A percentile compares a stretch with the other conserved stretches of the same genome.
phyloP scores from a whole-genome alignment of 2,888 invertebrate genomes.

The Idaea dimidiata region DNA sequence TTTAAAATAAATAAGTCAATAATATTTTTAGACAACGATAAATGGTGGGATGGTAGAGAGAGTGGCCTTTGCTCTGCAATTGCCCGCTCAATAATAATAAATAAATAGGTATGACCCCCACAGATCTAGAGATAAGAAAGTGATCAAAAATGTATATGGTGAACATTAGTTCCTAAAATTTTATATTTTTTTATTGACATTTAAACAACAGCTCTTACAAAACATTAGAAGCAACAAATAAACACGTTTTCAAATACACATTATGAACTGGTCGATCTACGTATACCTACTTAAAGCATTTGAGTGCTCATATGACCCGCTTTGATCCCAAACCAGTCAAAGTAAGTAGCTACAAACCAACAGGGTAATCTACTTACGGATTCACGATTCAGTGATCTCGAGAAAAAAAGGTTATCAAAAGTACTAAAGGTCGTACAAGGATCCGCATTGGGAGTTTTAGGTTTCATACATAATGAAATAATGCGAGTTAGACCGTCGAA shows the following conservation, averaged over 20 bases:
- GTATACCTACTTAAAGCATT: not conserved
- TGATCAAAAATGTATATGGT: too few species aligned
- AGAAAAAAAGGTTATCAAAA: constrained; percentile 16
- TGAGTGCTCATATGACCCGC: constrained; percentile 5
- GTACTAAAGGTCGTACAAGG: constrained; percentile 11
- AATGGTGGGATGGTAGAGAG: too few species aligned
- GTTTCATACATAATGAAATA: not conserved
- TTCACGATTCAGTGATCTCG: constrained; percentile 29
- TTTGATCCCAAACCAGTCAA: constrained; percentile 38
- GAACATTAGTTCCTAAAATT: too few species aligned
- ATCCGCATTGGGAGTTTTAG: constrained; percentile 8
- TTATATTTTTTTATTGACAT: too few species aligned
- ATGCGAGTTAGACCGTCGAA: not conserved
- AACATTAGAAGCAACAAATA: too few species aligned
- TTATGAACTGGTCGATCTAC: not conserved
- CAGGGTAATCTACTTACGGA: constrained; percentile 36
- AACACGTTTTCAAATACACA: not conserved
- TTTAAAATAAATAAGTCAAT: too few species aligned
- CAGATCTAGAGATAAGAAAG: too few species aligned
- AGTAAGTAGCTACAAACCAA: constrained; percentile 24
- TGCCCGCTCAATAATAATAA: too few species aligned
- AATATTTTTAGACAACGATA: too few species aligned
- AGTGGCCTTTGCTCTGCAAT: too few species aligned
- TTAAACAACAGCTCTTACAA: too few species aligned
- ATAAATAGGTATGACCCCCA: too few species aligned